phyloP scores from a whole-genome alignment of 2,888 invertebrate genomes.

The Eucera pruinosa region DNA sequence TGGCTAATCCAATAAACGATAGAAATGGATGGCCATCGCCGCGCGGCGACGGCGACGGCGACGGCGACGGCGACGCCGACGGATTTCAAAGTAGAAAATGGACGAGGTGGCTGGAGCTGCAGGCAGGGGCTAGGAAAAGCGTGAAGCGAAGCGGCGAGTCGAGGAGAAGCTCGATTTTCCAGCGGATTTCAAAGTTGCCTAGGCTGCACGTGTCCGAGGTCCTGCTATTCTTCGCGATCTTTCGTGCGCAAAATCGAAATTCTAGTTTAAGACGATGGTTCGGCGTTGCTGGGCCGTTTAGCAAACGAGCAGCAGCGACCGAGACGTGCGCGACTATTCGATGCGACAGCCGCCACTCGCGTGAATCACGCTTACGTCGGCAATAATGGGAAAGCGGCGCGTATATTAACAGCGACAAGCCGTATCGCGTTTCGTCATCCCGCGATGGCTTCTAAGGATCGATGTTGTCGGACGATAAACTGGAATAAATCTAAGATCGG shows the following conservation, averaged over 20 bases:
- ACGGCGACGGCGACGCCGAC: too few relatives aligned
- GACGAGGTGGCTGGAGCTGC: slow-evolving; percentile 44
- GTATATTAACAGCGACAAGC: slow-evolving; percentile 53
- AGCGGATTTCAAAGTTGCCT: slow-evolving; percentile 30
- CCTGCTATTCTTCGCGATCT: background rate
- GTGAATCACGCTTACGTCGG: slow-evolving; percentile 45
- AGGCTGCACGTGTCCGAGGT: slow-evolving; percentile 27
- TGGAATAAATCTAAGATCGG: slow-evolving; percentile 35
- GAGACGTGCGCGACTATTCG: slow-evolving; percentile 28
- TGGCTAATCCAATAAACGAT: slow-evolving; percentile 41
- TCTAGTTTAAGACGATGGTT: background rate
- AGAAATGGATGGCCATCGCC: slow-evolving; percentile 22
- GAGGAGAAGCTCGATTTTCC: slow-evolving; percentile 37
- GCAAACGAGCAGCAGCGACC: too few relatives aligned
- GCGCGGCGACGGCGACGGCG: too few relatives aligned
- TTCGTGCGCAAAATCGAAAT: slow-evolving; percentile 21
- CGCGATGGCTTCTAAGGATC: slow-evolving; percentile 51
- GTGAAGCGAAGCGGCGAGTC: slow-evolving; percentile 18
- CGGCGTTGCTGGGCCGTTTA: background rate
- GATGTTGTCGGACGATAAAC: slow-evolving; percentile 42
- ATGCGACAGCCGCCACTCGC: slow-evolving; percentile 42
- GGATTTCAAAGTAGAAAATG: slow-evolving; percentile 60
- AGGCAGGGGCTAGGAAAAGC: slow-evolving; percentile 61
- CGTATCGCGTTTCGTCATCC: slow-evolving; percentile 21
- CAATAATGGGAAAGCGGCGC: slow-evolving; percentile 34